These are phyloP conservation scores for Fabriciana adippe DNA, from an alignment of 2,888 invertebrate species.

Conservation along the genomic window DNA sequence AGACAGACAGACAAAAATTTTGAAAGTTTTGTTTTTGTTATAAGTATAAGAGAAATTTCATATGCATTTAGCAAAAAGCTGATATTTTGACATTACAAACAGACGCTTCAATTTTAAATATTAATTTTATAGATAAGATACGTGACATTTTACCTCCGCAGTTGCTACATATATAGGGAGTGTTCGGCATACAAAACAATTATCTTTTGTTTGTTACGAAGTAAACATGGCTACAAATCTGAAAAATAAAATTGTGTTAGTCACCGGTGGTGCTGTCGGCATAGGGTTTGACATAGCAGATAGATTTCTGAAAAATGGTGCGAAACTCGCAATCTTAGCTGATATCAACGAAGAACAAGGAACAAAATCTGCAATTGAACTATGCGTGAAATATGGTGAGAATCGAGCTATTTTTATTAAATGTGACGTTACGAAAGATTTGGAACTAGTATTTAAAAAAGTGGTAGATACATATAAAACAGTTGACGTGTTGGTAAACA, in stretches of 20 bases:
- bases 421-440: constrained; percentile 76
- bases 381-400: constrained; percentile 71
- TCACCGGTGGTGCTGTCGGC: constrained; percentile 81
- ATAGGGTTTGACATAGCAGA: constrained; percentile 75
- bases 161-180: background rate
- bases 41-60: too few relatives aligned
- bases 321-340: constrained; percentile 48
- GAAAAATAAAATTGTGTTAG: constrained; percentile 48
- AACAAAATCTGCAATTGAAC: constrained; percentile 58
- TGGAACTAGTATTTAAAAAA: constrained; percentile 62
- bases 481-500: constrained; percentile 71
- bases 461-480: constrained; percentile 55
- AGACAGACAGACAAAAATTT: too few relatives aligned
- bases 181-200: background rate
- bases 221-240: constrained; percentile 38
- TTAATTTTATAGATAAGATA: background rate
- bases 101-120: too few relatives aligned
- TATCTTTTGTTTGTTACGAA: too few relatives aligned
- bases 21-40: too few relatives aligned
- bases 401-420: constrained; percentile 70
- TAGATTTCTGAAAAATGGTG: constrained; percentile 66
- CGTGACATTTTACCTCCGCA: background rate
- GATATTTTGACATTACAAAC: too few relatives aligned
- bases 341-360: constrained; percentile 59
- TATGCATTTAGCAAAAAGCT: too few relatives aligned